phyloP scores from a whole-genome alignment of 2,888 invertebrate species.

The Epirrita christyi region DNA sequence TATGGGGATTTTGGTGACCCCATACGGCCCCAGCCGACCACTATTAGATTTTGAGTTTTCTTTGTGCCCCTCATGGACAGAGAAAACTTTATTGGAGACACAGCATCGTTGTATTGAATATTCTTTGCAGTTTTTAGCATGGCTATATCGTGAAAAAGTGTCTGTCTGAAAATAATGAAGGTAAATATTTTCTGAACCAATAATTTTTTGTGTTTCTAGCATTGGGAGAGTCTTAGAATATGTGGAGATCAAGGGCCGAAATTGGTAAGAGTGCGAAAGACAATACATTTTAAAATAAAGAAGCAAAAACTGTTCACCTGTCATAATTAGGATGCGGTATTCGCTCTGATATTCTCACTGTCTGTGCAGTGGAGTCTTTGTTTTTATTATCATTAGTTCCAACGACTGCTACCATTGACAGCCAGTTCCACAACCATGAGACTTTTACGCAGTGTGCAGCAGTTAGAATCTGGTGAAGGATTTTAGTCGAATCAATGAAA shows the following conservation, averaged over 20 bases:
- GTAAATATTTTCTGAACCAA: no score
- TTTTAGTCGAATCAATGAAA: neutral
- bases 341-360: slow-evolving; percentile 56
- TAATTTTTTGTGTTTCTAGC: no score
- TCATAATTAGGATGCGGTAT: slow-evolving; percentile 74
- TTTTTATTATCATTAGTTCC: slow-evolving; percentile 71
- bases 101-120: slow-evolving; percentile 61
- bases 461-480: slow-evolving; percentile 49
- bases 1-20: slow-evolving; percentile 63
- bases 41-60: slow-evolving; percentile 50
- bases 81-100: slow-evolving; percentile 76
- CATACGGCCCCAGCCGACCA: slow-evolving; percentile 82
- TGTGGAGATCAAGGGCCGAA: no score
- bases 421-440: slow-evolving; percentile 63
- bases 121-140: slow-evolving; percentile 66
- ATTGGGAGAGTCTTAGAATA: no score
- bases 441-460: slow-evolving; percentile 75
- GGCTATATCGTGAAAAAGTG: slow-evolving; percentile 84
- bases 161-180: slow-evolving; percentile 53
- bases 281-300: neutral
- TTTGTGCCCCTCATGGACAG: slow-evolving; percentile 24
- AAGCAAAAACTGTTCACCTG: slow-evolving; percentile 56
- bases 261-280: no score
- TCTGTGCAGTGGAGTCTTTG: slow-evolving; percentile 63
- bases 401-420: slow-evolving; percentile 73